Conservation (phyloP, 37 sponge, comb jelly and placozoan genomes). For the Bolinopsis microptera region DNA sequence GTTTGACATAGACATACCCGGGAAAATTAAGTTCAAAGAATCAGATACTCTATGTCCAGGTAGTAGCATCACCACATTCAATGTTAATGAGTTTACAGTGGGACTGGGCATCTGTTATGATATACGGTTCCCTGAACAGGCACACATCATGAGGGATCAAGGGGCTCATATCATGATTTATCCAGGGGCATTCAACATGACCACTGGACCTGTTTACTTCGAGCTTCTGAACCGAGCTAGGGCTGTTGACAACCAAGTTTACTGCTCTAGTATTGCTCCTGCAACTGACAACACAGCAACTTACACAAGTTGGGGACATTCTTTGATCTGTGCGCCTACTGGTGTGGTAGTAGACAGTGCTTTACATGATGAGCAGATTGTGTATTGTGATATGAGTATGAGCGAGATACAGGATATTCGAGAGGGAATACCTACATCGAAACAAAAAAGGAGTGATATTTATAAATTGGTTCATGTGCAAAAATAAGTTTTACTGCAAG, state of each 20-base stretch:
- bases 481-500: neutral
- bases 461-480: neutral
- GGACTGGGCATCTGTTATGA: conserved; percentile 98
- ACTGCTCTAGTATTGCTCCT: conserved; percentile 76
- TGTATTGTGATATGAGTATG: conserved; percentile 46
- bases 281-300: conserved; percentile 80
- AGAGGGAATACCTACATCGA: conserved; percentile 56
- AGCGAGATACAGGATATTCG: neutral
- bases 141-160: conserved; percentile 72
- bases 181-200: conserved; percentile 97
- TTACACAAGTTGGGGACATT: conserved; percentile 86
- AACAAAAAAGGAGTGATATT: conserved; percentile 42
- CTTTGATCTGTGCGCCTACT: conserved; percentile 74
- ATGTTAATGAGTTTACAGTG: conserved; percentile 69
- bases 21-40: conserved; percentile 85
- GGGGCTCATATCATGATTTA: conserved; percentile 77
- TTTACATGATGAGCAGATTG: conserved; percentile 33
- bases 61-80: conserved; percentile 70
- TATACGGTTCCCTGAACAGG: conserved; percentile 88
- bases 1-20: conserved; percentile 97
- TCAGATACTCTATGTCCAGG: conserved; percentile 83
- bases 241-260: conserved; percentile 80
- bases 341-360: conserved; percentile 67
- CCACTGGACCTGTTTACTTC: conserved; percentile 94
- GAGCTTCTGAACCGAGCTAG: conserved; percentile 81